Conservation (phyloP, 2,113 vertebrate species). For the Monopterus albus region DNA sequence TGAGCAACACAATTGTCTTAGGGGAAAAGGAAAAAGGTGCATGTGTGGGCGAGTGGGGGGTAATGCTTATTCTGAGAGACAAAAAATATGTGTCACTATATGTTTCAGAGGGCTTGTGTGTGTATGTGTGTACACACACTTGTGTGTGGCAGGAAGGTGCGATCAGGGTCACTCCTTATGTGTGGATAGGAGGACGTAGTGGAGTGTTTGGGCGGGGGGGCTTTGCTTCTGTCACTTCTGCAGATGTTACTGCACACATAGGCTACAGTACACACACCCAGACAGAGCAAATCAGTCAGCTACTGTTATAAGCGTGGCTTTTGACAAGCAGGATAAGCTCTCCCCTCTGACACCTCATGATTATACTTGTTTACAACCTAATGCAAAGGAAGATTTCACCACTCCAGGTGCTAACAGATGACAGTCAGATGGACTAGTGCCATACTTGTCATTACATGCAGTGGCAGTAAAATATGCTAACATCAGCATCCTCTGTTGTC, state of each 20-base stretch:
- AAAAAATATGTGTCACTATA: constrained; percentile 28
- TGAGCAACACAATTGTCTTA: constrained; percentile 71
- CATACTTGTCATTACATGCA: constrained; percentile 40
- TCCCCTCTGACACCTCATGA: constrained; percentile 55
- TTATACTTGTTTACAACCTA: constrained; percentile 52
- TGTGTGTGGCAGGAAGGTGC: constrained; percentile 22
- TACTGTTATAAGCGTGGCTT: constrained; percentile 12
- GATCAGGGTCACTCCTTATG: constrained; percentile 45
- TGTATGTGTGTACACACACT: not conserved
- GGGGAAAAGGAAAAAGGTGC: constrained; percentile 70
- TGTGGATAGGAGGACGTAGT: constrained; percentile 9
- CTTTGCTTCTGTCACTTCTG: constrained; percentile 35
- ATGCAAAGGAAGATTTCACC: constrained; percentile 65
- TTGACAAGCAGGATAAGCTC: constrained; percentile 47
- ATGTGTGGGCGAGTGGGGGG: constrained; percentile 25
- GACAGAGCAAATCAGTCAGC: constrained; percentile 23
- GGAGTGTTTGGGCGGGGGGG: not conserved
- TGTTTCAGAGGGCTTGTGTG: not conserved
- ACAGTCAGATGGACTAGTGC: constrained; percentile 44
- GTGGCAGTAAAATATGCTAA: constrained; percentile 12
- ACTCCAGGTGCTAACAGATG: constrained; percentile 53
- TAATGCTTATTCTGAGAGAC: not conserved
- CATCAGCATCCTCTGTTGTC: constrained; percentile 3
- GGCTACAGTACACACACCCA: constrained; percentile 32
- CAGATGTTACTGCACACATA: constrained; percentile 45